These are phyloP conservation scores for Chloroclystis v-ata DNA, from an alignment of 2,888 invertebrate genomes.

Conservation along the genomic window DNA sequence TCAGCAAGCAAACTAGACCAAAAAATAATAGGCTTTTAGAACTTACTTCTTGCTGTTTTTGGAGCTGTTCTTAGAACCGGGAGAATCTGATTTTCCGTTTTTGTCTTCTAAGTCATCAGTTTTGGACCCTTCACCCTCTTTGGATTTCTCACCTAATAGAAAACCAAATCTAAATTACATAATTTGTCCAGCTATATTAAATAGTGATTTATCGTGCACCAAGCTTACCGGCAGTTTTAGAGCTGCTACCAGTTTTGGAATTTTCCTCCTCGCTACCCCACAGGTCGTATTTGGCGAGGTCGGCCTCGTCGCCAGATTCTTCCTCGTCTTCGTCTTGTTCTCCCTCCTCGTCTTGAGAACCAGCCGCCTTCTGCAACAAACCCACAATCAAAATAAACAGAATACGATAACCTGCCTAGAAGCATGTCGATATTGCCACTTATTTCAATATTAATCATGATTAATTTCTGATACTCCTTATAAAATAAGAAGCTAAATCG, in stretches of 20 bases:
- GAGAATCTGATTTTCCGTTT: slow-evolving; percentile 47
- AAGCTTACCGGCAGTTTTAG: slow-evolving; percentile 36
- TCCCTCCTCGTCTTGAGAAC: slow-evolving; percentile 58
- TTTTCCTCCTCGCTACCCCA: slow-evolving; percentile 82
- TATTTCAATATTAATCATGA: too few relatives aligned
- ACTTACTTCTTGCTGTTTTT: slow-evolving; percentile 56
- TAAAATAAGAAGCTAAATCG: slow-evolving; percentile 11
- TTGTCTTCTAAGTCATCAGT: slow-evolving; percentile 46
- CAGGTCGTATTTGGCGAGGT: slow-evolving; percentile 87
- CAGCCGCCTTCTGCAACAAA: slow-evolving; percentile 66
- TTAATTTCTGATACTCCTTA: too few relatives aligned
- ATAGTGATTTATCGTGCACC: background rate
- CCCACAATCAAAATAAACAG: slow-evolving; percentile 17
- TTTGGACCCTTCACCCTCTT: slow-evolving; percentile 50
- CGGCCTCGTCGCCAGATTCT: slow-evolving; percentile 80
- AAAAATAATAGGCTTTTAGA: background rate
- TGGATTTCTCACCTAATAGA: slow-evolving; percentile 47
- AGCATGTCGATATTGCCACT: slow-evolving; percentile 12
- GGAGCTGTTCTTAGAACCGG: slow-evolving; percentile 31
- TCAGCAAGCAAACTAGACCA: too few relatives aligned
- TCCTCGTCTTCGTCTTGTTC: slow-evolving; percentile 80
- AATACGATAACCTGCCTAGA: background rate
- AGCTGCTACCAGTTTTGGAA: slow-evolving; percentile 47
- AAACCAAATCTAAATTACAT: background rate
- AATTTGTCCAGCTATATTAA: background rate